Conservation (phyloP, 2,888 invertebrate species). For the Andrena bucephala region DNA sequence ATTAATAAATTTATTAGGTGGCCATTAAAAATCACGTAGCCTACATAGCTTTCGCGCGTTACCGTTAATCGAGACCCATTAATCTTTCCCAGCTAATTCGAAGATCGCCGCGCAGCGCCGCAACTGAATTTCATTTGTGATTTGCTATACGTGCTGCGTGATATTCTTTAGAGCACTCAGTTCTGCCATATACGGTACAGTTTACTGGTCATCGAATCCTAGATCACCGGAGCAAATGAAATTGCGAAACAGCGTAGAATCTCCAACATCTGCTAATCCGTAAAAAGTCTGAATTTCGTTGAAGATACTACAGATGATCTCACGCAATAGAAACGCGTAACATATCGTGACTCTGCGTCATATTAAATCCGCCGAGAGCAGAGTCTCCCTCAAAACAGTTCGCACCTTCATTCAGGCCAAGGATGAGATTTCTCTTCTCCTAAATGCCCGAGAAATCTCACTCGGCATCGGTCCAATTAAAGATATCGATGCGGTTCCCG, state of each 20-base stretch:
- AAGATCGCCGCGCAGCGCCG: neutral
- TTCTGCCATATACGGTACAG: neutral
- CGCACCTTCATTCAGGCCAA: slow-evolving; percentile 22
- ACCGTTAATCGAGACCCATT: neutral
- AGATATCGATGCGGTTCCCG: neutral
- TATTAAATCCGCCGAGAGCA: neutral
- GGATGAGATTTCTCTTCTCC: slow-evolving; percentile 28
- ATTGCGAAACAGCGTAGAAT: neutral
- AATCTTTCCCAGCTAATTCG: neutral
- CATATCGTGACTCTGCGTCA: neutral
- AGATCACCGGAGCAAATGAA: neutral
- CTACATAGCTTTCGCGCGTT: neutral
- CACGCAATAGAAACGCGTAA: neutral
- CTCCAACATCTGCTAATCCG: neutral
- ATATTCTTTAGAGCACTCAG: neutral
- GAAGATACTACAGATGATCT: too few species aligned
- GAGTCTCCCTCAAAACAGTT: slow-evolving; percentile 16
- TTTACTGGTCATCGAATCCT: neutral
- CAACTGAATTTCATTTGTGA: neutral
- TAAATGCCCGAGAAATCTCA: slow-evolving; percentile 24
- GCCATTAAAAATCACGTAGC: neutral
- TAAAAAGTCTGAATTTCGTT: too few species aligned
- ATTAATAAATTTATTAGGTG: neutral
- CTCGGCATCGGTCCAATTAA: slow-evolving; percentile 12
- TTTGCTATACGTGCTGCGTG: neutral